These are phyloP conservation scores for Orthonyx spaldingii DNA, from an alignment of 2,113 vertebrate genomes.

Conservation along the genomic window DNA sequence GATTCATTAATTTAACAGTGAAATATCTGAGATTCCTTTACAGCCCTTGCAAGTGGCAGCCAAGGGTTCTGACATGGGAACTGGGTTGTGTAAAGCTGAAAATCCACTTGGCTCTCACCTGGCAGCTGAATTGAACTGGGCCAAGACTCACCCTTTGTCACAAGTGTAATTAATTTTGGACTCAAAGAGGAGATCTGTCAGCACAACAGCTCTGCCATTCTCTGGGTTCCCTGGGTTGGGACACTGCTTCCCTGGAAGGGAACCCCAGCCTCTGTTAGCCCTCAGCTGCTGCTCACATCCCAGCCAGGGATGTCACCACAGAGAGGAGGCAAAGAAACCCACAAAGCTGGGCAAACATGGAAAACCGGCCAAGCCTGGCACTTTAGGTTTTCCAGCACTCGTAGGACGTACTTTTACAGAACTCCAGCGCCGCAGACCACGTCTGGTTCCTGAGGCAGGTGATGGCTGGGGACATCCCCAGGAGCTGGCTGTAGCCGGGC, in stretches of 20 bases:
- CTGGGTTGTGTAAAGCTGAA: not conserved
- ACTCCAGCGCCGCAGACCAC: not conserved
- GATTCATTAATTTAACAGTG: not conserved
- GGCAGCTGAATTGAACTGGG: not conserved
- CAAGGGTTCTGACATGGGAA: not conserved
- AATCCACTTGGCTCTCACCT: not conserved
- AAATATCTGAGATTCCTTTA: not conserved
- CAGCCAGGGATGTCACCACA: not conserved
- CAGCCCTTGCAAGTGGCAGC: not conserved
- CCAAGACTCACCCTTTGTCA: conserved; percentile 56
- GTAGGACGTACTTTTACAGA: conserved; percentile 4
- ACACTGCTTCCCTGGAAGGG: conserved; percentile 54
- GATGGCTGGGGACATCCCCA: fast-evolving
- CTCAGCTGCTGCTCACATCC: not conserved
- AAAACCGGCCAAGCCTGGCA: not conserved
- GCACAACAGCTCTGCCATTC: conserved; percentile 32
- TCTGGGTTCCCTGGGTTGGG: not conserved
- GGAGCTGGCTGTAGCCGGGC: not conserved
- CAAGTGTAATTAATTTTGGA: conserved; percentile 59
- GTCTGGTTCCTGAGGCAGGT: not conserved
- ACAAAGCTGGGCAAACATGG: fast-evolving
- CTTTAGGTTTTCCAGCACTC: fast-evolving
- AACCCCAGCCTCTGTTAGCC: not conserved
- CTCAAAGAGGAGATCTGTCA: not conserved
- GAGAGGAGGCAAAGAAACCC: not conserved